Evolutionary conservation across 1,140 invertebrate genomes (phyloP).

Genomic region (Harlomillsia oculata): DNA sequence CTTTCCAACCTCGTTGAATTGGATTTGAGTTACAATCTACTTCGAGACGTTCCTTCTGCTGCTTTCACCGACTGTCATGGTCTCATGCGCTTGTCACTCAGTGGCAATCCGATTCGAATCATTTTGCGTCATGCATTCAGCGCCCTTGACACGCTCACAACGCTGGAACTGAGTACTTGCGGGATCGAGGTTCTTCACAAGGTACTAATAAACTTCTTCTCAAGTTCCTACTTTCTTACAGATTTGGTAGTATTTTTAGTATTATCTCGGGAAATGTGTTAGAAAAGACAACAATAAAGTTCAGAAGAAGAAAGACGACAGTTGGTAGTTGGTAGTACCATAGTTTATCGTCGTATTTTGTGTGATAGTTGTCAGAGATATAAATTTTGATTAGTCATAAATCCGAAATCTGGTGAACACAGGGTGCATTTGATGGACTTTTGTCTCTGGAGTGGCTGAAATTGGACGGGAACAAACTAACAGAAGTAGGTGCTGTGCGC

Average conservation of each 20-base stretch:
- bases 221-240: too few relatives aligned
- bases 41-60: constrained; percentile 62
- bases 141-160: constrained; percentile 60
- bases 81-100: constrained; percentile 68
- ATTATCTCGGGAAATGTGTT: neutral
- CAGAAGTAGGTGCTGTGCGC: constrained; percentile 54
- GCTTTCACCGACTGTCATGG: constrained; percentile 65
- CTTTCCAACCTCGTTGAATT: constrained; percentile 78
- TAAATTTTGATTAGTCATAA: too few relatives aligned
- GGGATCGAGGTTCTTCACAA: constrained; percentile 63
- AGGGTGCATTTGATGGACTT: constrained; percentile 67
- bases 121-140: constrained; percentile 65
- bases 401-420: too few relatives aligned
- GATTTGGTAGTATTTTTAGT: too few relatives aligned
- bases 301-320: neutral
- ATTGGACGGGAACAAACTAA: constrained; percentile 68
- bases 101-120: constrained; percentile 64
- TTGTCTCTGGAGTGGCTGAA: constrained; percentile 71
- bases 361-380: neutral
- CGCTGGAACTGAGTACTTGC: constrained; percentile 70
- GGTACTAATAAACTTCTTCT: constrained; percentile 13
- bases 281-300: neutral
- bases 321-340: too few relatives aligned
- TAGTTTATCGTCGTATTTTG: too few relatives aligned
- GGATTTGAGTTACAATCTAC: constrained; percentile 70